These are phyloP conservation scores for Lithosia quadra DNA, from an alignment of 2,888 invertebrate species.

Conservation along the genomic window DNA sequence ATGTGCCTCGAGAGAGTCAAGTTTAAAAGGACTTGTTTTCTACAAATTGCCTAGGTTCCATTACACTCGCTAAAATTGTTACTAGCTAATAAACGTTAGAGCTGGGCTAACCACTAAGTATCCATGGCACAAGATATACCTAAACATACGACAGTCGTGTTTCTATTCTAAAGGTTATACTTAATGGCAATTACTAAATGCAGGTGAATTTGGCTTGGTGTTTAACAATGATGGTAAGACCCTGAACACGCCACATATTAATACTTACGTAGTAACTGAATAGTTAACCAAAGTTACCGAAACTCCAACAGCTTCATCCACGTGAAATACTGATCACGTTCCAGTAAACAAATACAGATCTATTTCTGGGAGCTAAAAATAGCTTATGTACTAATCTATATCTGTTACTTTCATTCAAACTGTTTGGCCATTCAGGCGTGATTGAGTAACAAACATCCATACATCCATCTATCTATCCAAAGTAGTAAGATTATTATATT, in stretches of 20 bases:
- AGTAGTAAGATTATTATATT: neutral
- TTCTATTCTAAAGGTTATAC: too few relatives aligned
- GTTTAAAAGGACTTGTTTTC: slow-evolving; percentile 75
- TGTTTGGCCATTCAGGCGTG: neutral
- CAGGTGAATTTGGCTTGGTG: too few relatives aligned
- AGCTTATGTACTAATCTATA: too few relatives aligned
- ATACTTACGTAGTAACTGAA: neutral
- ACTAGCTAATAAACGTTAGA: neutral
- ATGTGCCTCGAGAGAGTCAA: slow-evolving; percentile 72
- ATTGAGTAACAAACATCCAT: neutral
- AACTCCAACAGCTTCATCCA: too few relatives aligned
- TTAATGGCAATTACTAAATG: too few relatives aligned
- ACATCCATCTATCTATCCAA: neutral
- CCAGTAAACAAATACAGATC: neutral
- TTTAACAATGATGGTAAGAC: too few relatives aligned
- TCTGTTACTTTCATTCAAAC: neutral
- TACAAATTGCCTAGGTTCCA: slow-evolving; percentile 71
- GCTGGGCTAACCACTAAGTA: neutral
- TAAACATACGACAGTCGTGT: neutral
- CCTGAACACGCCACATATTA: too few relatives aligned
- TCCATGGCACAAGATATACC: neutral
- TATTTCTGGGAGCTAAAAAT: neutral
- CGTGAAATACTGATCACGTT: neutral
- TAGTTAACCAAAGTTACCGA: too few relatives aligned
- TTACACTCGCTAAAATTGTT: slow-evolving; percentile 43